phyloP scores from a whole-genome alignment of 2,797 vertebrate species.

The Parotocinclus haroldoi region DNA sequence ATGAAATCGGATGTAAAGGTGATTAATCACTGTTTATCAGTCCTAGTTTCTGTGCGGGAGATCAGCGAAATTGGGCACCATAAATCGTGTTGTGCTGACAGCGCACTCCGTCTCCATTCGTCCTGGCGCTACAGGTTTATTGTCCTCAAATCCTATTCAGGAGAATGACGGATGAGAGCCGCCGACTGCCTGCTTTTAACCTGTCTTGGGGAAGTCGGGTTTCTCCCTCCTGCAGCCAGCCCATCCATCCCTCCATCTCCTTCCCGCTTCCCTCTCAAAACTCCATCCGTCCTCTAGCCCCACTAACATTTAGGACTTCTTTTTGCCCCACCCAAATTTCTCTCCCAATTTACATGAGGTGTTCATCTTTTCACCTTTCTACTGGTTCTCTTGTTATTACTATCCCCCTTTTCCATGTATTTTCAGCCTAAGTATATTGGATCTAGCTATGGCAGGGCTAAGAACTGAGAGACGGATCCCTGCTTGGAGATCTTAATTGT shows the following conservation, averaged over 20 bases:
- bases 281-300: conserved; percentile 7
- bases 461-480: conserved; percentile 43
- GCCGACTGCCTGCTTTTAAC: conserved; percentile 58
- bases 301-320: background rate
- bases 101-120: conserved; percentile 79
- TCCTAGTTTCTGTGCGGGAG: conserved; percentile 76
- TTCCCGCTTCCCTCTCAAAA: conserved; percentile 20
- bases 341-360: background rate
- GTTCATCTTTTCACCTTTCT: conserved; percentile 10
- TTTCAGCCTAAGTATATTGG: conserved; percentile 34
- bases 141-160: conserved; percentile 83
- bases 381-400: background rate
- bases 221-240: conserved; percentile 42
- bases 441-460: conserved; percentile 25
- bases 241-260: conserved; percentile 24
- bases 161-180: conserved; percentile 78
- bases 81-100: conserved; percentile 77
- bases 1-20: conserved; percentile 76
- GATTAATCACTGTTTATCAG: conserved; percentile 86
- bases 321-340: conserved; percentile 1
- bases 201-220: conserved; percentile 52
- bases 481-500: conserved; percentile 49
- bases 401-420: conserved; percentile 14
- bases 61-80: conserved; percentile 80
- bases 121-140: conserved; percentile 81